Conservation (phyloP, 2,113 vertebrate genomes). For the Seriola aureovittata region DNA sequence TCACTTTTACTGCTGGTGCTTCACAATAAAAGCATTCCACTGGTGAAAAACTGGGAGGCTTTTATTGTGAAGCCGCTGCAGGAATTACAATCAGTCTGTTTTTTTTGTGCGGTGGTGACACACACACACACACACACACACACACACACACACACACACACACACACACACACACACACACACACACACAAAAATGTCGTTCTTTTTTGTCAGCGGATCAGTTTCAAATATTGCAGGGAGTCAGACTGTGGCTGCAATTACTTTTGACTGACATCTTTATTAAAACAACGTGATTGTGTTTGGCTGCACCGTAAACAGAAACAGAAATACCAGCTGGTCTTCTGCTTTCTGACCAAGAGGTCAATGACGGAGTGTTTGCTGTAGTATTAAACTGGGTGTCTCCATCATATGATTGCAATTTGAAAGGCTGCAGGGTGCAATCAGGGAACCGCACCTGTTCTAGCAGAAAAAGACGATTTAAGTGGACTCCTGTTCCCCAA, state of each 20-base stretch:
- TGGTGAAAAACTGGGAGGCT: not conserved
- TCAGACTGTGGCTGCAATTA: not conserved
- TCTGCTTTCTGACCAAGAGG: not conserved
- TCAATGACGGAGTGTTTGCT: not conserved
- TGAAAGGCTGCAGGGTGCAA: not conserved
- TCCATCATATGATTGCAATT: not conserved
- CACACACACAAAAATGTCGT: too few relatives aligned
- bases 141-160: too few relatives aligned
- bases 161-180: too few relatives aligned
- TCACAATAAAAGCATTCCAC: not conserved
- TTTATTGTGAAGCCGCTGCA: not conserved
- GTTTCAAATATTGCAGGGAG: not conserved
- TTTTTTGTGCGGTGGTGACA: too few relatives aligned
- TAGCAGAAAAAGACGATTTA: not conserved
- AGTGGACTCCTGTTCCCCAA: too few relatives aligned
- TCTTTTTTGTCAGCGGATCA: not conserved
- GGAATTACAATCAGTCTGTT: not conserved
- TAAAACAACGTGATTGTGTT: slow-evolving; percentile 12
- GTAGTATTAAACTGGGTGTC: not conserved
- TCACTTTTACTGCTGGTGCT: not conserved
- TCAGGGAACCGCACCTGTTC: not conserved
- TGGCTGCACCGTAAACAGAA: not conserved
- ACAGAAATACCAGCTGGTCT: not conserved
- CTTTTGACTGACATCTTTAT: slow-evolving; percentile 9
- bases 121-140: too few relatives aligned